Conservation (phyloP, 2,888 invertebrate genomes). For the Lasioglossum morio region DNA sequence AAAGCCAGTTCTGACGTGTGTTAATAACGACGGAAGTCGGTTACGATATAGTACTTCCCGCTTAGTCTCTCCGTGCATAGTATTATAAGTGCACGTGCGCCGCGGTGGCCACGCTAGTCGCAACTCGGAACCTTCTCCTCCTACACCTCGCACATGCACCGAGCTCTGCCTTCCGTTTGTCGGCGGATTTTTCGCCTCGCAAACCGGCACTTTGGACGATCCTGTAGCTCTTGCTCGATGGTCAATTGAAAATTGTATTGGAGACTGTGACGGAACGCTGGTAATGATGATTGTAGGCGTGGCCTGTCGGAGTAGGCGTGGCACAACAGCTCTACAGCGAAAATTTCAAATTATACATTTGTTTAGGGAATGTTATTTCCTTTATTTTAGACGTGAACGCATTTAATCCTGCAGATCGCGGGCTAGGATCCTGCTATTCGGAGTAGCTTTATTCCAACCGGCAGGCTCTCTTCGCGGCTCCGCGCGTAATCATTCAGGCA, state of each 20-base stretch:
- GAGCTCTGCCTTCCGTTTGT: slow-evolving; percentile 42
- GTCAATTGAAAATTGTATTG: background rate
- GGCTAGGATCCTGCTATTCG: background rate
- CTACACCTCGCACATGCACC: slow-evolving; percentile 24
- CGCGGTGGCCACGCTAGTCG: slow-evolving; percentile 35
- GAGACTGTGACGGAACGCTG: background rate
- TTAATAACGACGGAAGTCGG: slow-evolving; percentile 77
- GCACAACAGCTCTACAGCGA: background rate
- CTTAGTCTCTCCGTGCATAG: slow-evolving; percentile 58
- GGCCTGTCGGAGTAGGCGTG: background rate
- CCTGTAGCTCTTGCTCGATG: background rate
- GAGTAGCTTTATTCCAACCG: background rate
- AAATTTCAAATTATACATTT: background rate
- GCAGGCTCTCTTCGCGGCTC: slow-evolving; percentile 48
- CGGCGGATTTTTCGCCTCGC: slow-evolving; percentile 36
- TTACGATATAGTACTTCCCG: slow-evolving; percentile 77
- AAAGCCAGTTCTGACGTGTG: slow-evolving; percentile 73
- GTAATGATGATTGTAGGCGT: background rate
- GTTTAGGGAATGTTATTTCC: background rate
- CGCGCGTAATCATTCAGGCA: slow-evolving; percentile 80
- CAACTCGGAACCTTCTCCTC: slow-evolving; percentile 34
- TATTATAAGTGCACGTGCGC: slow-evolving; percentile 69
- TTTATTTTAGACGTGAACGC: background rate
- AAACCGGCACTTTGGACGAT: background rate
- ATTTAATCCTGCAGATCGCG: background rate